Conservation (phyloP, 2,888 invertebrate species). For the Lasioglossum malachurum region DNA sequence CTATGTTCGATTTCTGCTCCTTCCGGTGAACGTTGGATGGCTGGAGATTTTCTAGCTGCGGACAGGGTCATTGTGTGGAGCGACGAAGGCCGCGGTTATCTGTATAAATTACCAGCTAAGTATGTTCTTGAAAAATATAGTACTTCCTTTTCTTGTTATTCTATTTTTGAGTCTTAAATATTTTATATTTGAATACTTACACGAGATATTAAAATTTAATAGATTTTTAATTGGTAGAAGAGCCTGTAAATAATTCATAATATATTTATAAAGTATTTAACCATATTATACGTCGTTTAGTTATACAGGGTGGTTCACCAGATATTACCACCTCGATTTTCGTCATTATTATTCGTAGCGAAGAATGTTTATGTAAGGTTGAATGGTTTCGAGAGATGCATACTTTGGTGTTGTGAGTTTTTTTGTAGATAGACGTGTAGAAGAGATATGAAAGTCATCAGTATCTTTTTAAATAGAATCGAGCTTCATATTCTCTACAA, state of each 20-base stretch:
- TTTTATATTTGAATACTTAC: conserved; percentile 24
- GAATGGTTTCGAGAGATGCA: too few relatives aligned
- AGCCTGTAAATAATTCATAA: conserved; percentile 25
- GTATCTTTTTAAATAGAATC: too few relatives aligned
- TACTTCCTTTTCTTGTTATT: conserved; percentile 29
- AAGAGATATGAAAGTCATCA: too few relatives aligned
- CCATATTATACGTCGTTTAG: conserved; percentile 26
- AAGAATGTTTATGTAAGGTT: too few relatives aligned
- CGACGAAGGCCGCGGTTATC: conserved; percentile 97
- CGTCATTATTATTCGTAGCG: too few relatives aligned
- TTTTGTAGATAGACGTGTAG: too few relatives aligned
- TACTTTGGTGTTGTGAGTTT: too few relatives aligned
- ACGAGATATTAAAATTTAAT: conserved; percentile 24
- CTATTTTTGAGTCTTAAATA: conserved; percentile 5
- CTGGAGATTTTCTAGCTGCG: conserved; percentile 96
- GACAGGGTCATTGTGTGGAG: conserved; percentile 98
- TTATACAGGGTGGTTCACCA: neutral
- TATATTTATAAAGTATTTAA: conserved; percentile 21
- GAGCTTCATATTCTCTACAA: too few relatives aligned
- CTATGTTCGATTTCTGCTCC: conserved; percentile 97
- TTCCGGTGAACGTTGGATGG: conserved; percentile 96
- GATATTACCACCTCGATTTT: too few relatives aligned
- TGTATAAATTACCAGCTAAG: conserved; percentile 98
- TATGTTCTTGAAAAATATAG: conserved; percentile 86
- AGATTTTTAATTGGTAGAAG: conserved; percentile 28